Base-by-base conservation (phyloP, 2,797 vertebrate species). In the Halcyon leucocephala region DNA sequence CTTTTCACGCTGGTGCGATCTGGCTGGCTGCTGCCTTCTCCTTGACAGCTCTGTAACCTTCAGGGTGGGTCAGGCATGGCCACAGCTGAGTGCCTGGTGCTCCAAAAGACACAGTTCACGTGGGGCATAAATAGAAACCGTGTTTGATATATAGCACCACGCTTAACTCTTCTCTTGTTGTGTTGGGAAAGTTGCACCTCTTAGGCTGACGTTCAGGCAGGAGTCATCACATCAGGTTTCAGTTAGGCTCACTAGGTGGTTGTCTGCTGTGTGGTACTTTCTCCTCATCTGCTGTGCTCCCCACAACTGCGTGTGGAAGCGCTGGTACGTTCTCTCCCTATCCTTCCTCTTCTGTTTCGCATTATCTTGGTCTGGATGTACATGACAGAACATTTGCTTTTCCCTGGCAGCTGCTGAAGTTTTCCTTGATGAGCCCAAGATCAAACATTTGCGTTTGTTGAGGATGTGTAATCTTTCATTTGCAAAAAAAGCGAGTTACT, bases 311-410 rank as follows among this genome's bases (percentile, higher is more conserved):
- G 26, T 70, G 58, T 83, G 87, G 77, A 90, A 86, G 49, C 6
- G 0, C 24, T 93, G 51, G 58, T 93, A n/a, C 65, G 49, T 86
- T 72, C 52, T 84, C 86, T 95, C 86, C 0, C 3, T 88, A 57
- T 79, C 92, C 91, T 92, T 96, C 83, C 39, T 91, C 86, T 91
- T 95, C 97, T 97, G 96, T 95, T 97, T 96, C 1, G 0, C 91
- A 95, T 97, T 97, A 95, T 94, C 80, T 96, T 65, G 55, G 69
- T 58, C 91, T 95, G 84, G 65, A 89, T 86, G 77, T 96, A 96
- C 42, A 46, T 94, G 93, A 93, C 67, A 89, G 86, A 86, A 76
- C 86, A 86, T 96, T 97, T 94, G 82, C 64, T 96, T 93, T 96
- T 92, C 80, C 33, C 77, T 95, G 88, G 89, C 95, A 96, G 91